Percentiles rank a stretch among this genome's conserved stretches.
These are phyloP conservation scores for Drosophila formosana DNA, from an alignment of 2,888 invertebrate genomes.

Conservation along the genomic window DNA sequence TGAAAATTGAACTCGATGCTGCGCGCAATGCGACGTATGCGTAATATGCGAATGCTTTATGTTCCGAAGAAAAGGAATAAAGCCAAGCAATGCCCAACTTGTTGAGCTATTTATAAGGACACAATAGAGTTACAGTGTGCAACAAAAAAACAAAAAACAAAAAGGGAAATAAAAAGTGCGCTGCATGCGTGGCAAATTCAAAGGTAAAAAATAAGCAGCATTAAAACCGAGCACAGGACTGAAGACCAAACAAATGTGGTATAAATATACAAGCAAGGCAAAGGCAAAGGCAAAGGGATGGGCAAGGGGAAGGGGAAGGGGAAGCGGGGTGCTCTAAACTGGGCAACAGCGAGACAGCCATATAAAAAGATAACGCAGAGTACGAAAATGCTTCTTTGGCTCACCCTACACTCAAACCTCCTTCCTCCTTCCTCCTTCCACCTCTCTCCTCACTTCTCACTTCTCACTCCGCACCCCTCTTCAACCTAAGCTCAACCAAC, in stretches of 20 bases:
- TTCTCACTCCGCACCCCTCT: background rate
- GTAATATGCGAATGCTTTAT: slow-evolving; percentile 52
- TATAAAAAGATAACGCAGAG: slow-evolving; percentile 64
- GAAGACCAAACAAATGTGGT: slow-evolving; percentile 13
- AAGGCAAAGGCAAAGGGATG: background rate
- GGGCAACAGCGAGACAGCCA: slow-evolving; percentile 40
- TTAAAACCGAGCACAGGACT: background rate
- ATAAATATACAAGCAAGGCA: slow-evolving; percentile 34
- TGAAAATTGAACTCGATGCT: slow-evolving; percentile 21
- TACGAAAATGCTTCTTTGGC: slow-evolving; percentile 43
- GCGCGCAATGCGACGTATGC: slow-evolving; percentile 39
- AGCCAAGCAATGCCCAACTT: slow-evolving; percentile 11
- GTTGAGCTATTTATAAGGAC: slow-evolving; percentile 32
- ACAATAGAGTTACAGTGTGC: background rate
- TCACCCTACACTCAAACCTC: background rate
- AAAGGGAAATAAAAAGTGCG: background rate
- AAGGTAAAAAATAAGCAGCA: background rate
- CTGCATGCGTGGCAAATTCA: slow-evolving; percentile 13
- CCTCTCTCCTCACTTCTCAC: background rate
- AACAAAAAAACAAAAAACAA: background rate
- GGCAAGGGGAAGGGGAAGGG: background rate
- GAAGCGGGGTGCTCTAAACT: slow-evolving; percentile 30
- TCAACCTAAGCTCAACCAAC: background rate
- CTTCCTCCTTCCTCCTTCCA: background rate
- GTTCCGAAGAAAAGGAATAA: slow-evolving; percentile 21